Percentiles rank a stretch among this genome's conserved stretches.
These are phyloP conservation scores for Pampus argenteus DNA, from an alignment of 2,797 vertebrate genomes.

Conservation along the genomic window DNA sequence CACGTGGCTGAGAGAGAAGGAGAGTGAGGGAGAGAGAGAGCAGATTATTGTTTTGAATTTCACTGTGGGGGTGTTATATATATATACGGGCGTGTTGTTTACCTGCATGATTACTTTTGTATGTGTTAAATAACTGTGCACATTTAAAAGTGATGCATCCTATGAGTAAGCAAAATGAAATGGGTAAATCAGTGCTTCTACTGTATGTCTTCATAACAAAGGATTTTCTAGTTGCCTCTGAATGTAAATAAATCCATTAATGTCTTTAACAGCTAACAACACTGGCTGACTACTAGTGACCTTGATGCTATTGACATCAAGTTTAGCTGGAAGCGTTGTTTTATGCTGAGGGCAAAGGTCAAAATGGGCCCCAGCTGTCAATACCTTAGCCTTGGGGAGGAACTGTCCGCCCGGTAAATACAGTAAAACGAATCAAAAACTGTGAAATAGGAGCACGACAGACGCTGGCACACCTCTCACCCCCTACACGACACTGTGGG, in stretches of 20 bases:
- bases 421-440: slow-evolving; percentile 37
- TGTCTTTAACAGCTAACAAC: not conserved
- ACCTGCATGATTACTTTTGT: slow-evolving; percentile 20
- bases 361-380: slow-evolving; percentile 48
- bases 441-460: slow-evolving; percentile 37
- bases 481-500: too few relatives aligned
- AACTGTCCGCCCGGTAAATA: slow-evolving; percentile 46
- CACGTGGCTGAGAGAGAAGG: slow-evolving; percentile 18
- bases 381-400: slow-evolving; percentile 47
- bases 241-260: slow-evolving; percentile 36
- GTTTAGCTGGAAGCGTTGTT: slow-evolving; percentile 45
- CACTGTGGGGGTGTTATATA: slow-evolving; percentile 50
- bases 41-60: slow-evolving; percentile 66
- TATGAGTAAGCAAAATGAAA: not conserved
- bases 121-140: slow-evolving; percentile 24
- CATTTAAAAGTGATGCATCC: not conserved
- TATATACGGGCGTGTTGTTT: slow-evolving; percentile 10
- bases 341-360: slow-evolving; percentile 53
- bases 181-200: not conserved
- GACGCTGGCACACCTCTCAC: too few relatives aligned
- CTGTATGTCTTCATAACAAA: not conserved
- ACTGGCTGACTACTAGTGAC: slow-evolving; percentile 34
- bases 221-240: slow-evolving; percentile 1
- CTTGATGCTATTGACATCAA: slow-evolving; percentile 37
- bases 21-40: slow-evolving; percentile 15